Evolutionary conservation across 2,888 invertebrate genomes (phyloP), one percentile per base, ranked within the genome.

Genomic region (Phortica magna): DNA sequence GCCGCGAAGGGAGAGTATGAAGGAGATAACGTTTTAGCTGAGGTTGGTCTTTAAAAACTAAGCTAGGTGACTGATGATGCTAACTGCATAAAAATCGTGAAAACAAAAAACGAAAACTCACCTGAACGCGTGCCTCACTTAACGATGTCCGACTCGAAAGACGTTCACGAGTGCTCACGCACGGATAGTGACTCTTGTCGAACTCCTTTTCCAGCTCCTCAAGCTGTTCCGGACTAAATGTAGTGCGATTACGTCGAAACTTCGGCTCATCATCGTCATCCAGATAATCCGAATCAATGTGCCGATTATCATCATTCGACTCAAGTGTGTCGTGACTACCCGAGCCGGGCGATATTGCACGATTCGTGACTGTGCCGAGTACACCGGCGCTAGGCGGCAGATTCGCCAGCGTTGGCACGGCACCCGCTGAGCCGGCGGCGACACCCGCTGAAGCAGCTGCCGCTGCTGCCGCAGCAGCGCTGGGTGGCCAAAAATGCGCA

Each of bases 121-220:
- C 98, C 96, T 98, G 98, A 75, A 98, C 98, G 92, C 98, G 93
- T 9, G 98, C 98, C 93, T 98, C 98, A 72, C 98, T 98, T 9
- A 98, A 93, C 68, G 96, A 96, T 1, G 98, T 98, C 91, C 98
- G 97, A 72, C 96, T 95, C 5, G 98, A 98, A 74, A 98, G 93
- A 75, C 98, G 93, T 90, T 98, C 98, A 78, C 98, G 94, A 3
- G 98, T 98, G 73, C 97, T 97, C 17, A 98, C 98, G 89, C 98
- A 98, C 0, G 98, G 98, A 91, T 98, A 98, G 91, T 98, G 98
- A 76, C 97, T 97, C 91, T 97, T 96, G 91, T 98, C 97, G 89
- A 98, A 98, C 93, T 98, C 98, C 91, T 97, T 97, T 91, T 98
- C 98, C 83, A 98, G 92, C 90, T 98, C 97, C 91, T 98, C 98